Base-by-base conservation (phyloP, 2,113 vertebrate genomes). In the Aepyceros melampus region DNA sequence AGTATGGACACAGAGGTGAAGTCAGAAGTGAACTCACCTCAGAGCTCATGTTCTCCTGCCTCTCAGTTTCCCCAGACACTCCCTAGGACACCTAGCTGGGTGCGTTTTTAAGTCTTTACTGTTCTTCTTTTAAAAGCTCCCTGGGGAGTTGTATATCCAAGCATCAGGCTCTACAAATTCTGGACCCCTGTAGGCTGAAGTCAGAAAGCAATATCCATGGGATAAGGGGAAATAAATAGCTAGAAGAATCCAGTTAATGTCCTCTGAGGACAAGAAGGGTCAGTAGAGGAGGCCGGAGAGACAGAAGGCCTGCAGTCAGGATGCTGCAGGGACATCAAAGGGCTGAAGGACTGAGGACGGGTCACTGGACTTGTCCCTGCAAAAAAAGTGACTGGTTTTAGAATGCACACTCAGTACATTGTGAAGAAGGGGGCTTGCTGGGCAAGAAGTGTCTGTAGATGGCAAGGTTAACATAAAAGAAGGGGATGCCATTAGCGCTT, bases 321-420 rank as follows among this genome's bases (percentile, higher is more conserved):
- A 36, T 7, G 3, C 31, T 51, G 27, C 47, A 47, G 15, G 87
- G 53, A 95, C 88, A 97, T 94, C 89, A 95, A 96, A 98, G 89
- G 71, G 47, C 33, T 19, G 2, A 5, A 14, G 29, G n/a, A 43
- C 27, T 27, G 36, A 78, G 23, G 36, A n/a, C 1, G 67, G 97
- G 92, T 79, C 94, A 19, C 43, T 9, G 33, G 78, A 60, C 83
- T 93, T 95, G 86, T 89, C 89, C 64, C 67, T 81, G 82, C 36
- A 51, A 31, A 89, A 74, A 82, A 71, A 60, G 36, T 58, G 62
- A 60, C 58, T 31, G 84, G 33, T 40, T 87, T 74, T 25, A 82
- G 36, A 60, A n/a, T 1, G 14, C 25, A 53, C 2, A 55, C 49
- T 74, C 81, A 62, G 40, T 43, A 27, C 29, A n/a, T 21, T 29